Evolutionary conservation across 2,888 invertebrate species (phyloP).

Genomic region (Therioaphis trifolii): DNA sequence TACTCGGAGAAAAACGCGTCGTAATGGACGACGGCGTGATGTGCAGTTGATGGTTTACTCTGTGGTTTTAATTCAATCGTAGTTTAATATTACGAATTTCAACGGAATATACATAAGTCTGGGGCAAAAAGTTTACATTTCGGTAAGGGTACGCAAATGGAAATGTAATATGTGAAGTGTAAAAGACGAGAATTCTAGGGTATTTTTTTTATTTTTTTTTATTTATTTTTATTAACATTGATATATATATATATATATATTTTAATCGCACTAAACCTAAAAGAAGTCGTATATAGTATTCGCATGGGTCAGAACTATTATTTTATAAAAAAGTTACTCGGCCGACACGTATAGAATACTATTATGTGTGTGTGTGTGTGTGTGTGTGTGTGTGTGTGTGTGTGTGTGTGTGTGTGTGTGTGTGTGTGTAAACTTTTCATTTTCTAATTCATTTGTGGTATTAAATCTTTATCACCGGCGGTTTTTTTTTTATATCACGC

Average conservation of each 20-base stretch:
- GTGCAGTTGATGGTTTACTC: background rate
- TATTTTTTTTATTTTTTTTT: conserved; percentile 2
- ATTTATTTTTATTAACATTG: conserved; percentile 6
- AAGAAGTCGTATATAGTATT: conserved; percentile 28
- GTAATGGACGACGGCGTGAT: background rate
- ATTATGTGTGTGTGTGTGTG: background rate
- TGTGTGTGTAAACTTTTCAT: background rate
- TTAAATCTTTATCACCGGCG: background rate
- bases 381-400: background rate
- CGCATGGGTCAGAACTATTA: conserved; percentile 28
- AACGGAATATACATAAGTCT: background rate
- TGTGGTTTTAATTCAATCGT: conserved; percentile 26
- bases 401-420: background rate
- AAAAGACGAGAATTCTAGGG: conserved; percentile 32
- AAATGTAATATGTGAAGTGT: conserved; percentile 24
- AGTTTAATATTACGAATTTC: conserved; percentile 20
- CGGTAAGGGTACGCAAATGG: conserved; percentile 15
- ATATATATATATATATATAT: no score
- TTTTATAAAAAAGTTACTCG: conserved; percentile 16
- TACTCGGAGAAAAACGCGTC: background rate
- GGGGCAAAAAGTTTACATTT: background rate
- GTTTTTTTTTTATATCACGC: background rate
- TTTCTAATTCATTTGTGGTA: background rate
- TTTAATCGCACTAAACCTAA: conserved; percentile 41
- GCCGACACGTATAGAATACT: background rate